phyloP scores from a whole-genome alignment of 2,888 invertebrate genomes.

The Diachrysia chrysitis region DNA sequence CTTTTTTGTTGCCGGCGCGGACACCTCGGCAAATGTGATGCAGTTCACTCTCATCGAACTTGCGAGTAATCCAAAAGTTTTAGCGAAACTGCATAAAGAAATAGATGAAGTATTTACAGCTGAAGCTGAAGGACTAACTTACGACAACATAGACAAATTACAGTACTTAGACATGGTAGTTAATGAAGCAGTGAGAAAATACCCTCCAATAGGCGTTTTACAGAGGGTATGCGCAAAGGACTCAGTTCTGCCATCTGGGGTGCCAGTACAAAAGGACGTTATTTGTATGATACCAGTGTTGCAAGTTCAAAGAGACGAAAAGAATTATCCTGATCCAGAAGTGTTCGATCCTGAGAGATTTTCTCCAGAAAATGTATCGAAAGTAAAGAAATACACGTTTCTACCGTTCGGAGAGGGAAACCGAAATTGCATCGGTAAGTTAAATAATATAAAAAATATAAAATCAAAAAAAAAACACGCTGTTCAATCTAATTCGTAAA shows the following conservation, averaged over 20 bases:
- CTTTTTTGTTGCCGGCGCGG: constrained; percentile 83
- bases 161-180: constrained; percentile 79
- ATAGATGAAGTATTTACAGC: constrained; percentile 71
- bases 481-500: no score
- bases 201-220: constrained; percentile 72
- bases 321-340: constrained; percentile 77
- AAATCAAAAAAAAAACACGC: no score
- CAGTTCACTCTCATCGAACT: constrained; percentile 76
- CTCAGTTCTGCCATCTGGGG: constrained; percentile 66
- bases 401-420: constrained; percentile 87
- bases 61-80: constrained; percentile 73
- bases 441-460: no score
- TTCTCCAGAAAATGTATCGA: constrained; percentile 54
- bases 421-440: constrained; percentile 80
- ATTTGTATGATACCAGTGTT: constrained; percentile 66
- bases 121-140: constrained; percentile 67
- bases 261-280: constrained; percentile 66
- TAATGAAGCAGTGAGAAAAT: constrained; percentile 74
- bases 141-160: constrained; percentile 71
- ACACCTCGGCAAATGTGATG: constrained; percentile 79
- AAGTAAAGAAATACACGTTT: constrained; percentile 73
- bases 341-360: constrained; percentile 85
- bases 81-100: constrained; percentile 76
- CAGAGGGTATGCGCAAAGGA: constrained; percentile 70
- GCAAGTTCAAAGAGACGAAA: constrained; percentile 75